These are phyloP conservation scores for Ectropis grisescens DNA, from an alignment of 1,140 invertebrate genomes.

Conservation along the genomic window DNA sequence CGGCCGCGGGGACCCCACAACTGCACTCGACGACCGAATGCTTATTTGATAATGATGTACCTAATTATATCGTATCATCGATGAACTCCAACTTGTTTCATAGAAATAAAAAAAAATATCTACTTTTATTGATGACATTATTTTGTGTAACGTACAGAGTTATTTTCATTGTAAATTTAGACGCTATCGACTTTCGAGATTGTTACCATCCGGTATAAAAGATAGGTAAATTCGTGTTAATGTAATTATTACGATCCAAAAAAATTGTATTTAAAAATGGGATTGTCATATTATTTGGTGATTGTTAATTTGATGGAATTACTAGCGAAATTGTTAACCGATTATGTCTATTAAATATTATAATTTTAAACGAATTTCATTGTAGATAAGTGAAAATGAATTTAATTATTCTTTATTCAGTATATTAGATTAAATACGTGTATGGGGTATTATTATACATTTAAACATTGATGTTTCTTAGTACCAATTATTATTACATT, in stretches of 20 bases:
- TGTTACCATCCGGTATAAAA: slow-evolving; percentile 61
- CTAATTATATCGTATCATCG: slow-evolving; percentile 27
- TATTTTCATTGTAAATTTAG: slow-evolving; percentile 61
- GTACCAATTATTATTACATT: slow-evolving; percentile 46
- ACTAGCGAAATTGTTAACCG: slow-evolving; percentile 51
- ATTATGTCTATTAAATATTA: slow-evolving; percentile 41
- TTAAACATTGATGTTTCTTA: slow-evolving; percentile 45
- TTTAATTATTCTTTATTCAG: slow-evolving; percentile 46
- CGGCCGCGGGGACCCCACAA: too few species aligned
- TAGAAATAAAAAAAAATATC: slow-evolving; percentile 10
- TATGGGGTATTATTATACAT: slow-evolving; percentile 24
- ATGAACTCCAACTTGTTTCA: slow-evolving; percentile 14
- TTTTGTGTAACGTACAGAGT: slow-evolving; percentile 49
- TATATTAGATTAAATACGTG: slow-evolving; percentile 34
- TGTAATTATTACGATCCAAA: slow-evolving; percentile 35
- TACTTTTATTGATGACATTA: slow-evolving; percentile 60
- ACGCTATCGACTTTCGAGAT: slow-evolving; percentile 63
- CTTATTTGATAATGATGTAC: slow-evolving; percentile 36
- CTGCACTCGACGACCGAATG: slow-evolving; percentile 29
- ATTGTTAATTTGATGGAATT: slow-evolving; percentile 52
- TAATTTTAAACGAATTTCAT: slow-evolving; percentile 45
- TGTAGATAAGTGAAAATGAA: slow-evolving; percentile 48
- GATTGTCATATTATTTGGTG: slow-evolving; percentile 36
- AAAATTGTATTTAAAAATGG: slow-evolving; percentile 24
- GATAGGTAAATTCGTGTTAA: slow-evolving; percentile 30